Evolutionary conservation across 2,888 invertebrate genomes (phyloP).

Genomic region (Magallana nippona): DNA sequence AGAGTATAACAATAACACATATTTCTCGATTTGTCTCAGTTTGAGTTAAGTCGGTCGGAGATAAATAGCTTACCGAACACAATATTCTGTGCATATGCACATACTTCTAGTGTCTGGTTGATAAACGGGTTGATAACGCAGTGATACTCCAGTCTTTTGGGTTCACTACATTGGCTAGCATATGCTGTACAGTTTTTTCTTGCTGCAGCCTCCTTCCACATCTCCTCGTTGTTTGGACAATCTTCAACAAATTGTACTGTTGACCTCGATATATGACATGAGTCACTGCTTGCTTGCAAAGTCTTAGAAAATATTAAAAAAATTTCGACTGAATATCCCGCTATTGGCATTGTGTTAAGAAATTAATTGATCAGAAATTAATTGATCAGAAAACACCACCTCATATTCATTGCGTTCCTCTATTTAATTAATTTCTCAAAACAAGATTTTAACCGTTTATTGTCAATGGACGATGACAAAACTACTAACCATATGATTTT

Average conservation of each 20-base stretch:
- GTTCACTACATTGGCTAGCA: conserved; percentile 4
- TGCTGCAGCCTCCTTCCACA: neutral
- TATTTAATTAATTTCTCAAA: too few species aligned
- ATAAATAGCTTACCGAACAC: neutral
- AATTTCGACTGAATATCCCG: too few species aligned
- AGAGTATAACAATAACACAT: too few species aligned
- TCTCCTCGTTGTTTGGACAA: neutral
- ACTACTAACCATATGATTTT: too few species aligned
- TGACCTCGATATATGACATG: neutral
- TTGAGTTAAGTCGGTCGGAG: neutral
- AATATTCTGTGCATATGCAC: neutral
- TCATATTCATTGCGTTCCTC: too few species aligned
- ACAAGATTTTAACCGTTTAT: too few species aligned
- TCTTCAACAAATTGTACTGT: neutral
- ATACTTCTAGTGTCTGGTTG: conserved; percentile 1
- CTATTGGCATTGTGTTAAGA: too few species aligned
- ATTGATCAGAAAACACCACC: too few species aligned
- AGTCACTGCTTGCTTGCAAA: neutral
- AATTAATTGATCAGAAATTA: too few species aligned
- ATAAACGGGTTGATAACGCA: conserved; percentile 1
- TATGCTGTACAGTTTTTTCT: conserved; percentile 16
- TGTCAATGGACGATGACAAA: too few species aligned
- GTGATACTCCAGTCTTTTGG: neutral
- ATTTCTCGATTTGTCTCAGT: neutral
- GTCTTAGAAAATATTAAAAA: neutral